These are phyloP conservation scores for Marmota flaviventris DNA, from an alignment of 2,113 vertebrate genomes.

Conservation along the genomic window DNA sequence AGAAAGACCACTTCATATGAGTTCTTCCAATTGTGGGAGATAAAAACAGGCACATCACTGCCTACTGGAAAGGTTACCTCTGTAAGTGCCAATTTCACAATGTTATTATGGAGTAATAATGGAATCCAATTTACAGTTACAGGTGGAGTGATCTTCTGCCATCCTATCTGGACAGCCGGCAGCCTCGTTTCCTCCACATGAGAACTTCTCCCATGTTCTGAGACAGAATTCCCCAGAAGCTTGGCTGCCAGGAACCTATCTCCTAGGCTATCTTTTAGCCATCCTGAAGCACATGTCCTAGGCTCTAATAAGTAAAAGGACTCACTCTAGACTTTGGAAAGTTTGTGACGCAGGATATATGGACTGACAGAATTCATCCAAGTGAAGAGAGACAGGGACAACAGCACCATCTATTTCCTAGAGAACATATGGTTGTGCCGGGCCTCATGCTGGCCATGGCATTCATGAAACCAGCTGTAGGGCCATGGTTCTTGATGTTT, in stretches of 20 bases:
- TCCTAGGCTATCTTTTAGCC: background rate
- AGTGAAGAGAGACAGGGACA: background rate
- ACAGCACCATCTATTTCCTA: background rate
- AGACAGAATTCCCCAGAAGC: background rate
- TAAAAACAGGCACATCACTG: background rate
- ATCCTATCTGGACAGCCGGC: background rate
- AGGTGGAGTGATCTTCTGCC: background rate
- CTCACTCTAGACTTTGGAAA: background rate
- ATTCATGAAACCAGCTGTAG: background rate
- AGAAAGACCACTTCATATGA: background rate
- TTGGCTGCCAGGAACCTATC: background rate
- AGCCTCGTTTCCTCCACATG: background rate
- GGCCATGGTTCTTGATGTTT: background rate
- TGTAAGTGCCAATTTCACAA: constrained; percentile 1
- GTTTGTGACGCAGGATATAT: background rate
- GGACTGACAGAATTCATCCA: background rate
- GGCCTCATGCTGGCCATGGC: background rate
- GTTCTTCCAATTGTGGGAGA: background rate
- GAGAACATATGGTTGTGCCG: background rate
- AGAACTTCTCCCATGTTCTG: background rate
- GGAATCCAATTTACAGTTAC: constrained; percentile 9
- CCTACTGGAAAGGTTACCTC: constrained; percentile 44
- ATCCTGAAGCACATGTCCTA: background rate
- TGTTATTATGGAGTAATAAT: constrained; percentile 11
- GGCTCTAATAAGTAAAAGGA: background rate